A percentile compares a stretch with the other conserved stretches of the same genome.
Conservation (phyloP, 1,140 invertebrate genomes). For the Musca domestica region DNA sequence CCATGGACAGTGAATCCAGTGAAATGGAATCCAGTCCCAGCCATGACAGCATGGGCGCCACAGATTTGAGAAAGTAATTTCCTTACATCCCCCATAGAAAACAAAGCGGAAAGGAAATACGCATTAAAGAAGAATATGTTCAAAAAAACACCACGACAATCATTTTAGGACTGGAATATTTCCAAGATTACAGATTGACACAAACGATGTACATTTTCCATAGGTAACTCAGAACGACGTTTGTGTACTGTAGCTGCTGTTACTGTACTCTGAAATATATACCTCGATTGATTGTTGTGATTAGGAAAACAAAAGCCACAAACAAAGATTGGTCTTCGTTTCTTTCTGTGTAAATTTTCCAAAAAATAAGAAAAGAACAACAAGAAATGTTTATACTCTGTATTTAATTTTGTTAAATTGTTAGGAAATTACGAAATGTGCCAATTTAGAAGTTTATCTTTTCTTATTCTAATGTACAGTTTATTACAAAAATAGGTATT, state of each 20-base stretch:
- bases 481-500: no score
- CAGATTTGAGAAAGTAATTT: slow-evolving; percentile 27
- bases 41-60: slow-evolving; percentile 23
- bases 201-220: background rate
- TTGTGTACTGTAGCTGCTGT: no score
- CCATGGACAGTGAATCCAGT: slow-evolving; percentile 48
- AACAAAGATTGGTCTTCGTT: no score
- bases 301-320: no score
- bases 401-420: background rate
- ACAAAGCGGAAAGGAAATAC: background rate
- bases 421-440: slow-evolving; percentile 12
- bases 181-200: background rate
- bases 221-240: no score
- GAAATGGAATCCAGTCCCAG: slow-evolving; percentile 35
- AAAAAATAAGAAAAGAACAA: no score
- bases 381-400: no score
- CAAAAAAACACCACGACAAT: slow-evolving; percentile 19
- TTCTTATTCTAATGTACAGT: background rate
- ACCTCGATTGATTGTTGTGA: no score
- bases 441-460: slow-evolving; percentile 7
- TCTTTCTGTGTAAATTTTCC: no score
- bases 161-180: background rate
- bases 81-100: background rate
- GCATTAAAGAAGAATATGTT: background rate
- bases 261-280: no score